phyloP scores from a whole-genome alignment of 1,140 invertebrate genomes.

The Drosophila busckii region DNA sequence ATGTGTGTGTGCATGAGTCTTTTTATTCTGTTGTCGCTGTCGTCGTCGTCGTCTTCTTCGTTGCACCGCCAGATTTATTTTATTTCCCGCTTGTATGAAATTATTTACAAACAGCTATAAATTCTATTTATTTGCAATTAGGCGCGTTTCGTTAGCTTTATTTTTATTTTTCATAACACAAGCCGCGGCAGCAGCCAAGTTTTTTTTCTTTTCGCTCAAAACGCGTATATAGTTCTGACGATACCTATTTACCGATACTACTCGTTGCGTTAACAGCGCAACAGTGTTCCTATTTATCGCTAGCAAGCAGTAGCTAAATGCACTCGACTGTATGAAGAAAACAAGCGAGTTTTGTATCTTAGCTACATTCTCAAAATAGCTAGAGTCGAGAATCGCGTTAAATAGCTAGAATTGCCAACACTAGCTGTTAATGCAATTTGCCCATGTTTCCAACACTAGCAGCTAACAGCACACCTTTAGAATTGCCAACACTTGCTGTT shows the following conservation, averaged over 20 bases:
- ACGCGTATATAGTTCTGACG: slow-evolving; percentile 29
- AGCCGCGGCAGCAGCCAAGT: slow-evolving; percentile 18
- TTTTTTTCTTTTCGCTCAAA: slow-evolving; percentile 48
- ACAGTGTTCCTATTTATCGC: slow-evolving; percentile 4
- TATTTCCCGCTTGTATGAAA: slow-evolving; percentile 26
- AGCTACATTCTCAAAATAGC: no score
- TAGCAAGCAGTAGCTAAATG: background rate
- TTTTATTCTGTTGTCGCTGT: slow-evolving; percentile 28
- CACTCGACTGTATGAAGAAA: no score
- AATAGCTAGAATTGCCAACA: no score
- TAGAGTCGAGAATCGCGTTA: no score
- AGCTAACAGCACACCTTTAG: no score
- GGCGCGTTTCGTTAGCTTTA: slow-evolving; percentile 15
- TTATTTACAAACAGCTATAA: background rate
- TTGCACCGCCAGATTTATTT: background rate
- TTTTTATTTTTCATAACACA: slow-evolving; percentile 16
- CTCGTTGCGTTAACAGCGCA: no score
- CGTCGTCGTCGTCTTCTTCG: background rate
- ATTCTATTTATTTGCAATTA: slow-evolving; percentile 16
- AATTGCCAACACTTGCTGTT: no score
- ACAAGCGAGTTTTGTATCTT: no score
- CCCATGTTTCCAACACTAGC: no score
- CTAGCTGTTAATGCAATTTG: no score
- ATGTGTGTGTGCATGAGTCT: slow-evolving; percentile 32
- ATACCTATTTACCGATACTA: slow-evolving; percentile 37